A percentile compares a stretch with the other conserved stretches of the same genome.
phyloP scores from a whole-genome alignment of 2,797 vertebrate species.

The Steatocranus sp. region DNA sequence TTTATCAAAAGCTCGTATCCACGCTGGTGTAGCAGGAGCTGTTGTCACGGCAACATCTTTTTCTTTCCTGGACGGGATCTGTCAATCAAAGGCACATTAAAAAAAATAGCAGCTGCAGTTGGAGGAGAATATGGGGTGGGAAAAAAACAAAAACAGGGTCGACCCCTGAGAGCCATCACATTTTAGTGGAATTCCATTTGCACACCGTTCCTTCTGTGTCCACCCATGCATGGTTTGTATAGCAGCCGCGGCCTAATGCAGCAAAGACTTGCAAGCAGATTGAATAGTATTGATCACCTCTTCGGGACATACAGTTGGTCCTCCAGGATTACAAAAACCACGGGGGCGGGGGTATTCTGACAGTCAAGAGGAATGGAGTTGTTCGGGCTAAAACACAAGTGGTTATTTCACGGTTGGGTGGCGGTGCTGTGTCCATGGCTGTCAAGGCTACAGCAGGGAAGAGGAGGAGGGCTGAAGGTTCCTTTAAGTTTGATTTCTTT shows the following conservation, averaged over 20 bases:
- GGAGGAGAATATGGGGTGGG: neutral
- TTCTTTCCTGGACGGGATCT: constrained; percentile 11
- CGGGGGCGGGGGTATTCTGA: neutral
- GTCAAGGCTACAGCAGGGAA: constrained; percentile 34
- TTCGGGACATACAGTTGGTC: constrained; percentile 40
- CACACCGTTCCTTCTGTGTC: constrained; percentile 16
- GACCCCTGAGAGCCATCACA: constrained; percentile 5
- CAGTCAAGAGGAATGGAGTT: constrained; percentile 55
- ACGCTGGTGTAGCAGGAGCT: constrained; percentile 41
- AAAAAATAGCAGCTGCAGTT: neutral
- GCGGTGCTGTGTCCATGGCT: constrained; percentile 55
- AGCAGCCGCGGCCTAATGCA: constrained; percentile 17
- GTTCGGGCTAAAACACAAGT: constrained; percentile 65
- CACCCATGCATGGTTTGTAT: constrained; percentile 42
- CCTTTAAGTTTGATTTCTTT: constrained; percentile 8
- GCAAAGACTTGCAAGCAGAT: constrained; percentile 52
- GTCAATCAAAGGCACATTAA: constrained; percentile 17
- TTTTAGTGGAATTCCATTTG: constrained; percentile 61
- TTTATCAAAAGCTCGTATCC: constrained; percentile 25
- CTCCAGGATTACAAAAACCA: constrained; percentile 32
- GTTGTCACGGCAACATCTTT: constrained; percentile 53
- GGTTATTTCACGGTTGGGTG: constrained; percentile 69
- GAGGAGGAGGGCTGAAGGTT: neutral
- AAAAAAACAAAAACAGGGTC: neutral
- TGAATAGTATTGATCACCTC: constrained; percentile 72